Evolutionary conservation across 2,888 invertebrate species (phyloP).

Genomic region (Iphiclides podalirius): DNA sequence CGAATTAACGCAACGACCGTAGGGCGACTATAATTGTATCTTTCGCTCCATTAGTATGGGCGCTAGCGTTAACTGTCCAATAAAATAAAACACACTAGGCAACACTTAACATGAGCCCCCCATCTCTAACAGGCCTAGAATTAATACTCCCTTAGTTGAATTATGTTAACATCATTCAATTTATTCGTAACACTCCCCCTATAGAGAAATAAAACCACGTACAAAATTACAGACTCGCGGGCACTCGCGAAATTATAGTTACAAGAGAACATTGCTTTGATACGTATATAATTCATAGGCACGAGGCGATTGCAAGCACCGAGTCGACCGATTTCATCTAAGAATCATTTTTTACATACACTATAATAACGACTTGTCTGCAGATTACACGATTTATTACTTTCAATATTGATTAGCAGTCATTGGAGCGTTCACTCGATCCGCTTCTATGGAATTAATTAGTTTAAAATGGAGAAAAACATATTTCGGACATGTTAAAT

Average conservation of each 20-base stretch:
- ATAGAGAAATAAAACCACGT: not conserved
- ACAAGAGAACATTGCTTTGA: constrained; percentile 3
- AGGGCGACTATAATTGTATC: no score
- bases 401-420: not conserved
- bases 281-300: constrained; percentile 3
- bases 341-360: not conserved
- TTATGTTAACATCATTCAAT: not conserved
- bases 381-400: not conserved
- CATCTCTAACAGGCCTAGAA: not conserved
- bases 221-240: constrained; percentile 1
- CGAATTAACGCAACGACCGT: no score
- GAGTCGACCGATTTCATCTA: not conserved
- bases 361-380: not conserved
- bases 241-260: not conserved
- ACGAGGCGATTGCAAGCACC: constrained; percentile 8
- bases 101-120: not conserved
- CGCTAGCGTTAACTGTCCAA: not conserved
- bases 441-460: not conserved
- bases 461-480: not conserved
- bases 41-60: not conserved
- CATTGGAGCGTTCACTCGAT: not conserved
- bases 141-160: not conserved
- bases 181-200: not conserved
- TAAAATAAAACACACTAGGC: not conserved
- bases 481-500: not conserved